Conservation (phyloP, 2,113 vertebrate species). For the Tupaia tana region DNA sequence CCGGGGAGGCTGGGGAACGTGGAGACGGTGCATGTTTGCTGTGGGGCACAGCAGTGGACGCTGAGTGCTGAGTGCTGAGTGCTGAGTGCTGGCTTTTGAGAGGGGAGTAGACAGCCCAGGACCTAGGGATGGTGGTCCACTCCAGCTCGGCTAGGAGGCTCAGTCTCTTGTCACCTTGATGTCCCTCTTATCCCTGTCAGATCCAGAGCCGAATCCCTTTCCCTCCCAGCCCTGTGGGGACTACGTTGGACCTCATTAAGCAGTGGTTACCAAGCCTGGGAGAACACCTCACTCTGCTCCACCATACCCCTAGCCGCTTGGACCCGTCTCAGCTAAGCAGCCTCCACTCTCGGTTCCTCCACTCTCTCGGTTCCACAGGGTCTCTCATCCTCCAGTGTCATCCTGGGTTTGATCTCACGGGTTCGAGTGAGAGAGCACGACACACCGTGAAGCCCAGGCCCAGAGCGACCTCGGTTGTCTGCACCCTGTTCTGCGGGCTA, state of each 20-base stretch:
- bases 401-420: background rate
- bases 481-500: accelerated
- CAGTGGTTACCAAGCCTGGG: background rate
- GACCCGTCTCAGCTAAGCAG: background rate
- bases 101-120: too few species aligned
- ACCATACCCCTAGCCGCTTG: accelerated
- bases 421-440: accelerated
- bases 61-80: background rate
- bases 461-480: background rate
- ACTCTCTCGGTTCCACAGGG: background rate
- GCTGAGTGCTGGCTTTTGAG: background rate
- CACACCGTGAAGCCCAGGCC: background rate
- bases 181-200: background rate
- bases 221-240: background rate
- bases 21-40: accelerated
- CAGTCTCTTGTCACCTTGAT: accelerated
- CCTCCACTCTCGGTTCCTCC: background rate
- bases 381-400: background rate
- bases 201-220: too few species aligned
- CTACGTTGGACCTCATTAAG: background rate
- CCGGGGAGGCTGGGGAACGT: accelerated
- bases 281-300: background rate
- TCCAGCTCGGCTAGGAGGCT: background rate
- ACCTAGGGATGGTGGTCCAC: accelerated
- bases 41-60: background rate